phyloP scores from a whole-genome alignment of 2,113 vertebrate species.

The Campylomormyrus tamandua region DNA sequence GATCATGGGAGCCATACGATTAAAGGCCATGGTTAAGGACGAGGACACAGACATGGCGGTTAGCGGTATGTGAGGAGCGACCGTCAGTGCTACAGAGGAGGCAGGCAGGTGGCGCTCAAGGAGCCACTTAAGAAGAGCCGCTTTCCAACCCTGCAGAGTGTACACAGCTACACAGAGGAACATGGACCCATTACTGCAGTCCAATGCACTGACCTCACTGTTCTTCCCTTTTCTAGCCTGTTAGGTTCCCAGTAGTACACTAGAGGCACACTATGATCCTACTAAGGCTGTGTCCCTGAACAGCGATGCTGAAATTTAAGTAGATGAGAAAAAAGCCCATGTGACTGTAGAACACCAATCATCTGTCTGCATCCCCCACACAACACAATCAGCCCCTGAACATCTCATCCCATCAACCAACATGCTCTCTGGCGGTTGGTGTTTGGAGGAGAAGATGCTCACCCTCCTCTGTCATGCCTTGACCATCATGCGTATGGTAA shows the following conservation, averaged over 20 bases:
- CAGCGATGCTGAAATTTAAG: background rate
- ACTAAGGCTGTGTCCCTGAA: background rate
- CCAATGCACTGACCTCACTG: background rate
- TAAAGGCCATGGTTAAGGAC: background rate
- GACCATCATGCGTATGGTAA: background rate
- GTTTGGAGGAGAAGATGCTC: background rate
- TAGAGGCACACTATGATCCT: background rate
- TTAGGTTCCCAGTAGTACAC: background rate
- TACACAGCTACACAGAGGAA: background rate
- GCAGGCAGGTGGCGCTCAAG: background rate
- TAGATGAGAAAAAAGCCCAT: slow-evolving; percentile 1
- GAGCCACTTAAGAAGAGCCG: no score
- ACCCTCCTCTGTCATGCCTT: background rate
- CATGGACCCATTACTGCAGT: background rate
- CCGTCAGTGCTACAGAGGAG: no score
- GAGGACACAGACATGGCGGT: background rate
- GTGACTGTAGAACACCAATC: background rate
- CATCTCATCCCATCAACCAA: background rate
- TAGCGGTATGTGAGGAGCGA: background rate
- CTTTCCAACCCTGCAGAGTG: background rate
- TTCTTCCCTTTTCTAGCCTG: background rate
- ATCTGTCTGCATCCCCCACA: background rate
- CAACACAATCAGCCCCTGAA: background rate
- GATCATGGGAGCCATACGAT: background rate
- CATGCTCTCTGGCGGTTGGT: background rate